Conservation (phyloP, 2,888 invertebrate genomes). For the Apoda limacodes region DNA sequence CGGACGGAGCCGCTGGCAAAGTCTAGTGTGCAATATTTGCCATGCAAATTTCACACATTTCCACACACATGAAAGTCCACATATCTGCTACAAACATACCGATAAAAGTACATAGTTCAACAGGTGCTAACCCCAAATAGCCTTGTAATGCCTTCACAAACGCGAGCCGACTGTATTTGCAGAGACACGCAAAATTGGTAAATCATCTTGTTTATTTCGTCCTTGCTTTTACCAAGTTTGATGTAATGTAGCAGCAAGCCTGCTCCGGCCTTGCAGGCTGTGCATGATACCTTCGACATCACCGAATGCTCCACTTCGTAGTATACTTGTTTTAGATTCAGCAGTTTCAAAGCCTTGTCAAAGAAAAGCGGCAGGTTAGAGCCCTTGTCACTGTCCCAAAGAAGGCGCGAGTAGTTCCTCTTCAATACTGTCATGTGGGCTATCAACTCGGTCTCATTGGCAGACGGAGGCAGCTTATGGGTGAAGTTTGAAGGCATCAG, state of each 20-base stretch:
- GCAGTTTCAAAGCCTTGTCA: slow-evolving; percentile 83
- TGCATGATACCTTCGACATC: slow-evolving; percentile 92
- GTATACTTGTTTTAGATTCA: slow-evolving; percentile 86
- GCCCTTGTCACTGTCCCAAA: slow-evolving; percentile 81
- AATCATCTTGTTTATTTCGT: slow-evolving; percentile 86
- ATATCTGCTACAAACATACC: too few relatives aligned
- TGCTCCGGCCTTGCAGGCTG: slow-evolving; percentile 90
- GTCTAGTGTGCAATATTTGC: too few relatives aligned
- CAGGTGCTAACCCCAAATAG: slow-evolving; percentile 82
- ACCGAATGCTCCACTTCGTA: slow-evolving; percentile 91
- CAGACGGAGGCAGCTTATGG: slow-evolving; percentile 62
- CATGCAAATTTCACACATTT: too few relatives aligned
- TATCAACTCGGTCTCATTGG: slow-evolving; percentile 58
- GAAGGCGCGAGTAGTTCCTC: slow-evolving; percentile 67
- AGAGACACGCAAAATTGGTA: slow-evolving; percentile 88
- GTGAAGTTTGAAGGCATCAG: slow-evolving; percentile 56
- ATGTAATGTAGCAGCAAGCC: slow-evolving; percentile 89
- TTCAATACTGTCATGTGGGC: slow-evolving; percentile 55
- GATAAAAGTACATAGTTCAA: too few relatives aligned
- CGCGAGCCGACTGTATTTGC: slow-evolving; percentile 87
- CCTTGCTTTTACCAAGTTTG: slow-evolving; percentile 83
- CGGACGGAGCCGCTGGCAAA: too few relatives aligned
- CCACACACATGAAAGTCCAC: too few relatives aligned
- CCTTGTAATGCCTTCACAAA: slow-evolving; percentile 89
- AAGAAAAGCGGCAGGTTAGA: slow-evolving; percentile 82